Evolutionary conservation across 92 coral and sea anemone genomes (phyloP).

Genomic region (Phenganax marumi): DNA sequence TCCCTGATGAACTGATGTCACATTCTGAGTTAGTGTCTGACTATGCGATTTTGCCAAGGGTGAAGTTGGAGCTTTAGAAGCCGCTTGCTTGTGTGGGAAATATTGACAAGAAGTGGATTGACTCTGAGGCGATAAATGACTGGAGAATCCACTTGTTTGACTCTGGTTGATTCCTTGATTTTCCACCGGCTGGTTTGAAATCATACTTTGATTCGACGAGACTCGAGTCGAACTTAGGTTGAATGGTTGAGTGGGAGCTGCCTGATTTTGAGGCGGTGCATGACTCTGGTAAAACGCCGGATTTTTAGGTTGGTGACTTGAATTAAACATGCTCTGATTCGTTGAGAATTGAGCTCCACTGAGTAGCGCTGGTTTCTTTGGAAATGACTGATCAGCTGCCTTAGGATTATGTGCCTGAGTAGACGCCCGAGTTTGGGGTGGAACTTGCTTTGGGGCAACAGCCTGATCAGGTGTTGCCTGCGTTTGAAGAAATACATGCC

Average conservation of each 20-base stretch:
- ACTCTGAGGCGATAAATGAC: too few relatives aligned
- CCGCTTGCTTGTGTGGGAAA: too few relatives aligned
- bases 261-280: not conserved
- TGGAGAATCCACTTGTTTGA: too few relatives aligned
- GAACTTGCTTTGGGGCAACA: not conserved
- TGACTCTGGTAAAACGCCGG: not conserved
- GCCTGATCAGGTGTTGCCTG: not conserved
- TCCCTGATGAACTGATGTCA: not conserved
- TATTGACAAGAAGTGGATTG: too few relatives aligned
- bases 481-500: not conserved
- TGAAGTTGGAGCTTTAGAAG: too few relatives aligned
- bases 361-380: not conserved
- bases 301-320: not conserved
- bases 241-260: not conserved
- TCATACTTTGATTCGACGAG: too few relatives aligned
- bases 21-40: constrained; percentile 10
- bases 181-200: too few relatives aligned
- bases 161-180: too few relatives aligned
- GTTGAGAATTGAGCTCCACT: not conserved
- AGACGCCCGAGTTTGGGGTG: not conserved
- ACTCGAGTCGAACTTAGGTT: too few relatives aligned
- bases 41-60: not conserved
- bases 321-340: not conserved
- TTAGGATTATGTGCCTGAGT: not conserved
- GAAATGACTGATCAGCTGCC: not conserved